Conservation (phyloP, 2,113 vertebrate genomes). For the Macroglossus sobrinus region DNA sequence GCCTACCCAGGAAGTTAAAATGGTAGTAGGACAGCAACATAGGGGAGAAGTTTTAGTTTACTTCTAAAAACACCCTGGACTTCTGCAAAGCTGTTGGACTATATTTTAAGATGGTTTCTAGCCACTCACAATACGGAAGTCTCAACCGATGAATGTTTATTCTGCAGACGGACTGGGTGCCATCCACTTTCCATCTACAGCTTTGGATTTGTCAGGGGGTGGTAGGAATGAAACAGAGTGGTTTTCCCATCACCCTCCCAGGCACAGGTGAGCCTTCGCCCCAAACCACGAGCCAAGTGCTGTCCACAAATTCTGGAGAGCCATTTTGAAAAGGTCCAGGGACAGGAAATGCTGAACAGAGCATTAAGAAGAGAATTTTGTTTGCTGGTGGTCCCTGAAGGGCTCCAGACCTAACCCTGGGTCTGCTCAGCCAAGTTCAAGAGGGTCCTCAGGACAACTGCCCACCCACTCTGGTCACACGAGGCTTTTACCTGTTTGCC, state of each 20-base stretch:
- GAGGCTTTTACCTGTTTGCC: not conserved
- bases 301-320: not conserved
- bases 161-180: too few species aligned
- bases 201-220: not conserved
- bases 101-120: constrained; percentile 53
- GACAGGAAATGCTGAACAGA: not conserved
- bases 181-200: not conserved
- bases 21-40: not conserved
- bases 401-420: not conserved
- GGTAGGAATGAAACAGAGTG: not conserved
- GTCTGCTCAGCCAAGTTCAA: not conserved
- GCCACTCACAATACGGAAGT: constrained; percentile 53
- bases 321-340: constrained; percentile 42
- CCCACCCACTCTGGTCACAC: rapidly evolving
- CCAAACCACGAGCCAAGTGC: not conserved
- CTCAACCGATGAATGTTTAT: not conserved
- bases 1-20: not conserved
- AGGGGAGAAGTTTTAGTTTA: not conserved
- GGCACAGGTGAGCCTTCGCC: not conserved
- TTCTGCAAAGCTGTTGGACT: constrained; percentile 58
- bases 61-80: constrained; percentile 2
- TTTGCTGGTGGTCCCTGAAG: not conserved
- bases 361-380: not conserved
- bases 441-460: not conserved
- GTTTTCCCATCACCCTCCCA: not conserved